phyloP scores from a whole-genome alignment of 2,797 vertebrate genomes.

The Meriones psammophilus region DNA sequence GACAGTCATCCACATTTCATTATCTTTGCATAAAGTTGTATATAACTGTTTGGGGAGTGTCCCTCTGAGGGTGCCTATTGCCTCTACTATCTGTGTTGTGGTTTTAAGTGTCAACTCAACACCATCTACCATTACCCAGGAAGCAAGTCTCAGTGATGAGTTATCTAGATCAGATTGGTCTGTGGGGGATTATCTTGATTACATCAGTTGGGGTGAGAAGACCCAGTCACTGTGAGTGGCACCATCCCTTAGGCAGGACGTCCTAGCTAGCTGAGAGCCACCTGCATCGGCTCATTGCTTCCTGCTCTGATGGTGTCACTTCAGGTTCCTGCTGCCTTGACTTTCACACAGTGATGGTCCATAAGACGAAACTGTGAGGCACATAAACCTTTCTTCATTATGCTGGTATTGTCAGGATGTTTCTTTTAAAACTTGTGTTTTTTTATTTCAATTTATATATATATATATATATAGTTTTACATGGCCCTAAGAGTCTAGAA shows the following conservation, averaged over 20 bases:
- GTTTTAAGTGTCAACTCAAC: background rate
- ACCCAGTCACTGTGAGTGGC: background rate
- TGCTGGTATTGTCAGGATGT: background rate
- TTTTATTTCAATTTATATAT: background rate
- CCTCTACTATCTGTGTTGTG: background rate
- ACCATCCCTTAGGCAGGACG: background rate
- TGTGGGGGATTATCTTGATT: background rate
- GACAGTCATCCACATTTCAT: constrained; percentile 20
- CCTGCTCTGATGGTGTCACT: too few species aligned
- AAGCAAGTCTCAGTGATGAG: background rate
- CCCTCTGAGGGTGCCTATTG: background rate
- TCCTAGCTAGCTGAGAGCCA: background rate
- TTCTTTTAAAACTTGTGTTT: background rate
- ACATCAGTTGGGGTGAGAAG: background rate
- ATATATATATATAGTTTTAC: background rate
- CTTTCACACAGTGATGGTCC: background rate
- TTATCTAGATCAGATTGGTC: background rate
- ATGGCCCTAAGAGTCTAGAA: background rate
- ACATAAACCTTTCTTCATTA: background rate
- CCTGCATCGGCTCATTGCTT: background rate
- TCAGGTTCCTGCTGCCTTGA: background rate
- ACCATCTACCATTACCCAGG: background rate
- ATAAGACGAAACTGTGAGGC: background rate
- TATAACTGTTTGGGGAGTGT: background rate
- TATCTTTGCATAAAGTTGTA: background rate